Evolutionary conservation across 2,888 invertebrate species (phyloP).

Genomic region (Erebia epiphron): DNA sequence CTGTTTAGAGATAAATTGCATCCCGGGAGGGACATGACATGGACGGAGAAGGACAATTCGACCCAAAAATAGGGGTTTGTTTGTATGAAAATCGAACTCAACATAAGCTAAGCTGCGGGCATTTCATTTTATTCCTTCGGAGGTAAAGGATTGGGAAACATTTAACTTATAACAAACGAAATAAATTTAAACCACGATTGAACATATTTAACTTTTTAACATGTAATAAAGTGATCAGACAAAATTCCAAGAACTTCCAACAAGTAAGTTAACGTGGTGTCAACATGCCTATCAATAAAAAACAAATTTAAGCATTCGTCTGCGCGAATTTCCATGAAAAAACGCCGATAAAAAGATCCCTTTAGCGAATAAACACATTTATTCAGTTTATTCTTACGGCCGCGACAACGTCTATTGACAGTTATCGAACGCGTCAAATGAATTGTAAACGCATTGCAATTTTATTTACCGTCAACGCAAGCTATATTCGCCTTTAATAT

Average conservation of each 20-base stretch:
- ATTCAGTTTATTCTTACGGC: constrained; percentile 65
- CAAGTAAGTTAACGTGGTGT: constrained; percentile 17
- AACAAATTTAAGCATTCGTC: constrained; percentile 46
- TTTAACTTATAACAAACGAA: no score
- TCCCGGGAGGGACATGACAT: no score
- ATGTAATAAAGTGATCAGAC: constrained; percentile 33
- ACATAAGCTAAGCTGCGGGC: no score
- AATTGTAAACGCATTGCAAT: constrained; percentile 52
- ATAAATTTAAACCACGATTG: constrained; percentile 13
- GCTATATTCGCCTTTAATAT: constrained; percentile 33
- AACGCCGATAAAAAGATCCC: constrained; percentile 58
- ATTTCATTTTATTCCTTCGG: no score
- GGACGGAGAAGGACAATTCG: no score
- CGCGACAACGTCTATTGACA: constrained; percentile 62
- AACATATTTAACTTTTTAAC: neutral
- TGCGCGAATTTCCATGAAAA: constrained; percentile 66
- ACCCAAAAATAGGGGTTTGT: no score
- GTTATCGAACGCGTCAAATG: constrained; percentile 69
- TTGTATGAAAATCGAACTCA: no score
- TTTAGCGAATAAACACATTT: constrained; percentile 67
- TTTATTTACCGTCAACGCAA: constrained; percentile 5
- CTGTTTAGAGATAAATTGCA: no score
- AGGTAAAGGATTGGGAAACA: no score
- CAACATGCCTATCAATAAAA: constrained; percentile 37
- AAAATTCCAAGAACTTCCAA: constrained; percentile 32